Percentiles rank a stretch among this genome's conserved stretches.
phyloP scores from a whole-genome alignment of 2,113 vertebrate genomes.

The Vulpes lagopus region DNA sequence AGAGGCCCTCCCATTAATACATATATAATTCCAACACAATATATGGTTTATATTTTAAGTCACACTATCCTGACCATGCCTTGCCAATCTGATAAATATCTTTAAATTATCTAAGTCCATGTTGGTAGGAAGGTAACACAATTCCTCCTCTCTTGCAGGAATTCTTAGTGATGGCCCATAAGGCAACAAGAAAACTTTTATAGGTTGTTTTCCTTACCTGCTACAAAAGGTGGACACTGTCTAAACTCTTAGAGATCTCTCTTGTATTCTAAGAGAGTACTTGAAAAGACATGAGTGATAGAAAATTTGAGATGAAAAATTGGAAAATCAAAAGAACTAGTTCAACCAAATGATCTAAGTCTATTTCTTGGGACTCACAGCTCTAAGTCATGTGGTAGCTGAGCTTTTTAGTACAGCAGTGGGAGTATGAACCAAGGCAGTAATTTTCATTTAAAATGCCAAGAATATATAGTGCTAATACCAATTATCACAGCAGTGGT shows the following conservation, averaged over 20 bases:
- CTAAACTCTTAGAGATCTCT: neutral
- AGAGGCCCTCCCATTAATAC: neutral
- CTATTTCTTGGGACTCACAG: neutral
- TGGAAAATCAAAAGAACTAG: neutral
- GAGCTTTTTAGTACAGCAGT: slow-evolving; percentile 21
- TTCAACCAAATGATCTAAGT: slow-evolving; percentile 14
- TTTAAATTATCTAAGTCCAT: neutral
- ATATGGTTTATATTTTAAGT: slow-evolving; percentile 9
- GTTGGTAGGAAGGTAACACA: neutral
- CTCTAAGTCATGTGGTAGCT: neutral
- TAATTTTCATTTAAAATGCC: slow-evolving; percentile 47
- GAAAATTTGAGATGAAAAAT: neutral
- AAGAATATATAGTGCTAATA: slow-evolving; percentile 44
- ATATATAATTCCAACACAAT: neutral
- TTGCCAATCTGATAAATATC: neutral
- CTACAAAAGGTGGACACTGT: neutral
- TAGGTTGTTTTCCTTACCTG: neutral
- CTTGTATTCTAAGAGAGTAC: neutral
- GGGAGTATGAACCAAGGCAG: neutral
- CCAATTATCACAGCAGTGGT: neutral
- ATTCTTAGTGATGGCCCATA: neutral
- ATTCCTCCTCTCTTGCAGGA: neutral
- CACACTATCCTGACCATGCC: neutral
- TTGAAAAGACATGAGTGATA: neutral
- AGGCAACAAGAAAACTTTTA: neutral